Evolutionary conservation across 2,888 invertebrate genomes (phyloP), one percentile per base, ranked within the genome.

Genomic region (Parnassius mnemosyne): DNA sequence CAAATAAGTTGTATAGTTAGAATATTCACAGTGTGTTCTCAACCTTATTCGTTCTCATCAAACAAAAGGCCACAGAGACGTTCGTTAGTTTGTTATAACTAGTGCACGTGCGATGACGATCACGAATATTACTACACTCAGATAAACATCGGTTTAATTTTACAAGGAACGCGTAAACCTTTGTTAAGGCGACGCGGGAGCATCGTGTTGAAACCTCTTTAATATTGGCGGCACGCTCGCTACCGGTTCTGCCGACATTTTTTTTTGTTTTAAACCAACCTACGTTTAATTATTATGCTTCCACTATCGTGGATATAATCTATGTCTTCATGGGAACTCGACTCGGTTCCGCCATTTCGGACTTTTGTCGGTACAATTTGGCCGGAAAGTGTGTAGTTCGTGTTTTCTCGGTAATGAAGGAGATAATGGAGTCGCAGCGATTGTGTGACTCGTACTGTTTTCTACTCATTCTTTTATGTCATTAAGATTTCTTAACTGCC

Each of bases 141-240:
- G 90, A 90, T 90, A 88, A 85, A 74, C 78, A 89, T 89, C 89
- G 70, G 68, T 70, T 87, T 89, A 89, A 89, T 89, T 89, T 85
- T 84, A 89, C 83, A 80, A 80, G 85, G 77, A 87, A 84, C 83
- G 80, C 81, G 83, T 83, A 85, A 83, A 83, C 80, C 81, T 86
- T 85, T 84, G 85, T 86, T 83, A 81, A 79, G 72, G 73, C 73
- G 72, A 70, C 73, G 71, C 71, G 74, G 68, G 74, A 49, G 49
- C 49, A 66, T 65, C 71, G 72, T 72, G 70, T 79, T 61, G 66
- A 60, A 79, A 81, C 82, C 84, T 81, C 73, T 79, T 87, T 87
- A 85, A 82, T 83, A 89, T 87, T 85, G 86, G 79, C 78, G 76
- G 83, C 88, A 87, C 85, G 87, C 83, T 77, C 80, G 89, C 89